A percentile compares a stretch with the other conserved stretches of the same genome.
Evolutionary conservation across 1,140 invertebrate genomes (phyloP).

Genomic region (Aphis craccivora): DNA sequence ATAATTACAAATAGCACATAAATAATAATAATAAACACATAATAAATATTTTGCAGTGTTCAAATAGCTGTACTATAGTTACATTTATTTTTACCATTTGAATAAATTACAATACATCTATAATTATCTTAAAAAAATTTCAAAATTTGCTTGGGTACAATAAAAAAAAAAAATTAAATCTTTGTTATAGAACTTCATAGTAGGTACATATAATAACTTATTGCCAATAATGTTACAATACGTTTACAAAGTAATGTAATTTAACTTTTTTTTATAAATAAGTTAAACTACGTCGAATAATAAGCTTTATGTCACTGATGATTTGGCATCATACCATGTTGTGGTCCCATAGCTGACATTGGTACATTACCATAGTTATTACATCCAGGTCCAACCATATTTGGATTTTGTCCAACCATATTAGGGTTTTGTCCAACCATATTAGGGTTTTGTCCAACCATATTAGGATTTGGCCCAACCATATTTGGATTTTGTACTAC

Average conservation of each 20-base stretch:
- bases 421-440: slow-evolving; percentile 39
- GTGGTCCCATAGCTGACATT: slow-evolving; percentile 54
- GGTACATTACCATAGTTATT: slow-evolving; percentile 49
- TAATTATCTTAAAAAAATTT: not conserved
- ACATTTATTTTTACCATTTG: not conserved
- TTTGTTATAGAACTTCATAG: not conserved
- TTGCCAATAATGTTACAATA: not conserved
- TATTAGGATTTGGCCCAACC: slow-evolving; percentile 26
- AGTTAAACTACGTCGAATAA: not conserved
- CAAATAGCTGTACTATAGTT: slow-evolving; percentile 11
- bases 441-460: slow-evolving; percentile 41
- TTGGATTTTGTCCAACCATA: slow-evolving; percentile 44
- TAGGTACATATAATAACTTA: not conserved
- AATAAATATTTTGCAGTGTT: not conserved
- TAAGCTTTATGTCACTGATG: slow-evolving; percentile 54
- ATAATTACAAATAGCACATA: slow-evolving; percentile 12
- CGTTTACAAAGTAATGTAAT: not conserved
- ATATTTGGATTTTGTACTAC: slow-evolving; percentile 41
- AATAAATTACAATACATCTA: not conserved
- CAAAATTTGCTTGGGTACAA: not conserved
- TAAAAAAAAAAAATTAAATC: not conserved
- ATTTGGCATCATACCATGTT: slow-evolving; percentile 51
- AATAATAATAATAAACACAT: not conserved
- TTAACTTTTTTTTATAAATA: not conserved
- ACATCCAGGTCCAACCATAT: slow-evolving; percentile 52